Evolutionary conservation across 2,888 invertebrate species (phyloP).

Genomic region (Tetheella fluctuosa): DNA sequence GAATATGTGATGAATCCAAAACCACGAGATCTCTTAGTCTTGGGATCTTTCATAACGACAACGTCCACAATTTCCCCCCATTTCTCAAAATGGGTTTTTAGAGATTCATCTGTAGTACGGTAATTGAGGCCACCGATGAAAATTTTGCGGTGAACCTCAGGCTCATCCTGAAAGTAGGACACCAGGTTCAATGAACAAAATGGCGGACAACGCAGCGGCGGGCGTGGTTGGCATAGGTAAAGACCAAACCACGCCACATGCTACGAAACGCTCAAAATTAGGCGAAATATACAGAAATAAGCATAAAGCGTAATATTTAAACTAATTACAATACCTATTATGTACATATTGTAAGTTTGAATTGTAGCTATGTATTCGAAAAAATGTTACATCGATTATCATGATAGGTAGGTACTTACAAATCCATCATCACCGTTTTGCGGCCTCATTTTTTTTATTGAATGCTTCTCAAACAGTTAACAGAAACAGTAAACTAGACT

Average conservation of each 20-base stretch:
- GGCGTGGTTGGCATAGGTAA: slow-evolving; percentile 12
- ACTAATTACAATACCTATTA: too few relatives aligned
- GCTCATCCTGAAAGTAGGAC: slow-evolving; percentile 85
- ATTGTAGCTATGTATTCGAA: too few relatives aligned
- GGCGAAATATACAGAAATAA: too few relatives aligned
- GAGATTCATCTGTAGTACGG: slow-evolving; percentile 95
- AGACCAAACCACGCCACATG: too few relatives aligned
- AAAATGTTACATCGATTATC: too few relatives aligned
- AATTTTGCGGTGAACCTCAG: slow-evolving; percentile 94
- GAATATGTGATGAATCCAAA: slow-evolving; percentile 99
- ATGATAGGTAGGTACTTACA: slow-evolving; percentile 58
- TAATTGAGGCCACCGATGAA: slow-evolving; percentile 98
- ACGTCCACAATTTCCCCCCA: slow-evolving; percentile 99
- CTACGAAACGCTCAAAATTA: too few relatives aligned
- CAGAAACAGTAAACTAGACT: too few relatives aligned
- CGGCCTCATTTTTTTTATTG: slow-evolving; percentile 64
- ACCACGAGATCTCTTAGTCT: slow-evolving; percentile 97
- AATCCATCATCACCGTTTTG: slow-evolving; percentile 79
- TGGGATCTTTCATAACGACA: slow-evolving; percentile 98
- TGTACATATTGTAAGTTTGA: too few relatives aligned
- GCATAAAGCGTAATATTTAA: too few relatives aligned
- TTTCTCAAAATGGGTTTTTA: slow-evolving; percentile 97
- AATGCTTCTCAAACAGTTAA: slow-evolving; percentile 2
- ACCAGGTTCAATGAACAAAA: slow-evolving; percentile 70
- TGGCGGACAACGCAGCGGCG: slow-evolving; percentile 66